Conservation (phyloP, 2,797 vertebrate genomes). For the Tokudaia muenninki region DNA sequence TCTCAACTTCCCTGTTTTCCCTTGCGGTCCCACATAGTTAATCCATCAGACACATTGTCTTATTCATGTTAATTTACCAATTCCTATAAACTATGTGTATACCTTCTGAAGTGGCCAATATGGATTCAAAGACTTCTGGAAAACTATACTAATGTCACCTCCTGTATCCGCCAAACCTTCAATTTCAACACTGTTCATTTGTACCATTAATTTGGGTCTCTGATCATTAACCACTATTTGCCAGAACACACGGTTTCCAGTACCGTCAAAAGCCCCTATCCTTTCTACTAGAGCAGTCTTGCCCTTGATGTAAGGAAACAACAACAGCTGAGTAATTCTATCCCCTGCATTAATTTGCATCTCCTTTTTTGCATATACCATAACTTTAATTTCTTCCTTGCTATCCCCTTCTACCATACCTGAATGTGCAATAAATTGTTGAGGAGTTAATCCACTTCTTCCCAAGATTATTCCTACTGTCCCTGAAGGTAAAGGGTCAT, state of each 20-base stretch:
- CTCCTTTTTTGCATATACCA: neutral
- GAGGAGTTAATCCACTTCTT: neutral
- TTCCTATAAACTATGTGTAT: neutral
- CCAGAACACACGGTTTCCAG: neutral
- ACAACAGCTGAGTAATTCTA: neutral
- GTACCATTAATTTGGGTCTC: neutral
- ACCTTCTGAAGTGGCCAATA: neutral
- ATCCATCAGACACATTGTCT: neutral
- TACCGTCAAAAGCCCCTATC: neutral
- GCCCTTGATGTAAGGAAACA: neutral
- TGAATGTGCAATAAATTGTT: neutral
- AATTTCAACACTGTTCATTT: neutral
- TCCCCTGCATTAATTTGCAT: neutral
- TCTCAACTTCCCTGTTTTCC: neutral
- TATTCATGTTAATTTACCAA: neutral
- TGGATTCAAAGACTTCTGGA: neutral
- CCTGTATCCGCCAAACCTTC: neutral
- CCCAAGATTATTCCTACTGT: neutral
- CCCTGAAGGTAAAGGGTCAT: neutral
- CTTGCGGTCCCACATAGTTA: neutral
- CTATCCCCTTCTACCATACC: neutral
- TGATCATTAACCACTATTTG: neutral
- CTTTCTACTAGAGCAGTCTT: neutral
- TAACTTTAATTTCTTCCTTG: neutral
- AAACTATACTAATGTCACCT: neutral